Evolutionary conservation across 2,888 invertebrate genomes (phyloP), one percentile per base, ranked within the genome.

Genomic region (Invenusta paracnida): DNA sequence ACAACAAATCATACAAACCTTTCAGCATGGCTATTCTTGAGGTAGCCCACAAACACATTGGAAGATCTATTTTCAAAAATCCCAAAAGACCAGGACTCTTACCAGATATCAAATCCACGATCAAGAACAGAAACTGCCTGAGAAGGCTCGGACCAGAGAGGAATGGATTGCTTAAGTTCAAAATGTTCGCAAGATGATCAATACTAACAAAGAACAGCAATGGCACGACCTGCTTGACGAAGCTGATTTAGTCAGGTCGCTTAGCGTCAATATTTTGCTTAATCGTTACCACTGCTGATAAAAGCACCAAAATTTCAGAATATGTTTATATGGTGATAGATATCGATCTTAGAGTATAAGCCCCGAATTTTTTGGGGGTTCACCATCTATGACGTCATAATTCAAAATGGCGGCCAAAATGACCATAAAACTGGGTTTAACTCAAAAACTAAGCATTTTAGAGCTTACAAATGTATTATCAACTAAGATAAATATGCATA

Each of bases 171-270:
- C 73, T 23, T 5, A 73, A 73, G 73, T 73, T 13, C 17, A 73
- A 73, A 73, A 13, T 73, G 73, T 73, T 73, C 73, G 73, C 73
- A 73, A 5, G 73, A 73, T 73, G 73, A 73, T 73, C 73, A 73
- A 73, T 23, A 25, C 73, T 23, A 73, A 73, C 73, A 73, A 73
- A 73, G 11, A 73, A 73, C 73, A n/a, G 73, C 73, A 73, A 23
- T 73, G 73, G 73, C 73, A 73, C 73, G 73, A 73, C 25, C 73
- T 73, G 73, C 73, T 73, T 23, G 73, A 73, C 2, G 25, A 73
- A 73, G 73, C 73, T 73, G 73, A 73, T 23, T 73, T 5, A 25
- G 23, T 13, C 73, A 73, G n/a, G n/a, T n/a, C n/a, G n/a, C n/a
- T n/a, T n/a, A n/a, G n/a, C n/a, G n/a, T n/a, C n/a, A n/a, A n/a